A percentile compares a stretch with the other conserved stretches of the same genome.
These are phyloP conservation scores for Hystrix brachyura DNA, from an alignment of 2,113 vertebrate genomes.

Conservation along the genomic window DNA sequence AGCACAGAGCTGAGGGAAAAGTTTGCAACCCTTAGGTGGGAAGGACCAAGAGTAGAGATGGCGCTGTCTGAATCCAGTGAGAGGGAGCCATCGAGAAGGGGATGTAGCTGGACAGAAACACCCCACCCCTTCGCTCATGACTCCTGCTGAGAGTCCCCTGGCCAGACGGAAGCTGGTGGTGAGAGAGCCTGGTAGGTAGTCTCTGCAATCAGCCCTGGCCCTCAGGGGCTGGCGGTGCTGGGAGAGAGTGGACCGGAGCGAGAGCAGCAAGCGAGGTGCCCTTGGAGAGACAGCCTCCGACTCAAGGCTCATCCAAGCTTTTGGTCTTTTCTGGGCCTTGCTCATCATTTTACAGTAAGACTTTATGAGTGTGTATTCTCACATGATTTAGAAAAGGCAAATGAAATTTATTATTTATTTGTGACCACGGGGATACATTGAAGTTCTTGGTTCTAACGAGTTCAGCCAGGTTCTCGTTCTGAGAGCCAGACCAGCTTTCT, in stretches of 20 bases:
- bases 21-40: background rate
- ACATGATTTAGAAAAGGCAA: background rate
- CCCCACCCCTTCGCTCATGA: background rate
- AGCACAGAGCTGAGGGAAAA: background rate
- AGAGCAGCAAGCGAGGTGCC: rapidly evolving
- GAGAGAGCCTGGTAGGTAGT: background rate
- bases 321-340: background rate
- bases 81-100: background rate
- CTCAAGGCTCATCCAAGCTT: background rate
- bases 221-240: rapidly evolving
- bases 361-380: slow-evolving; percentile 5
- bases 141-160: background rate
- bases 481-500: slow-evolving; percentile 6
- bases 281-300: background rate
- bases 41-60: background rate
- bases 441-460: background rate
- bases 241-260: background rate
- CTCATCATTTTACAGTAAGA: background rate
- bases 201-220: background rate
- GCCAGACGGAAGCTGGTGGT: background rate
- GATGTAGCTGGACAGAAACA: background rate
- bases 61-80: background rate
- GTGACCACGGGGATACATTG: background rate
- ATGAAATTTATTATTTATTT: background rate
- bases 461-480: slow-evolving; percentile 10